A percentile compares a stretch with the other conserved stretches of the same genome.
Evolutionary conservation across 2,888 invertebrate genomes (phyloP).

Genomic region (Lasioglossum oenotherae): DNA sequence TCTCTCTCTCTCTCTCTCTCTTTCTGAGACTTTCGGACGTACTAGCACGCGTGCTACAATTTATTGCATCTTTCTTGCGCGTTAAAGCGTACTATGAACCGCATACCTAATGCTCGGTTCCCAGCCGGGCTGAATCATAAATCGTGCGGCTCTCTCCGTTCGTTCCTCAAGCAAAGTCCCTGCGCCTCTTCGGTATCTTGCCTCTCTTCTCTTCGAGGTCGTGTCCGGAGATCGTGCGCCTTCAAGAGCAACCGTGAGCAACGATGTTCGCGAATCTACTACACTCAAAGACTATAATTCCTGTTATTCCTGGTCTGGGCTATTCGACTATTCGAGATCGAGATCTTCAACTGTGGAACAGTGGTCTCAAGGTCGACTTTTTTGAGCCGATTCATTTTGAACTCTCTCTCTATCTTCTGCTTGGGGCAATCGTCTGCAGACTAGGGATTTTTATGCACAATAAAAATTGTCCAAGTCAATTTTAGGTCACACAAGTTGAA

Average conservation of each 20-base stretch:
- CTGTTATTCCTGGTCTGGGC: not conserved
- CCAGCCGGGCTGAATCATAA: conserved; percentile 77
- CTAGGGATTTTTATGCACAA: not conserved
- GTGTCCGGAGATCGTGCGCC: conserved; percentile 49
- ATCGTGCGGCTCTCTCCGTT: conserved; percentile 63
- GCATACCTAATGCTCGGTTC: conserved; percentile 77
- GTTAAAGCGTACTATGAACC: conserved; percentile 77
- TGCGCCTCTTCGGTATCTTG: conserved; percentile 52
- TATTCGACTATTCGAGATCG: not conserved
- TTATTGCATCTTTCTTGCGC: conserved; percentile 80
- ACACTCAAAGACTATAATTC: conserved; percentile 23
- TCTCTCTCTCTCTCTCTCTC: conserved; percentile 45
- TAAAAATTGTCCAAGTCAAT: too few relatives aligned
- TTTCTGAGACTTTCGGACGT: conserved; percentile 58
- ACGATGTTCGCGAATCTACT: conserved; percentile 25
- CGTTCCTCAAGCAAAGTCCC: conserved; percentile 40
- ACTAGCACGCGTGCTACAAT: conserved; percentile 76
- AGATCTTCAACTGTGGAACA: not conserved
- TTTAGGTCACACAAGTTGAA: too few relatives aligned
- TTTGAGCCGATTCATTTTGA: not conserved
- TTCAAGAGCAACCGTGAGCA: conserved; percentile 42
- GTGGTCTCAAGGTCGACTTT: not conserved
- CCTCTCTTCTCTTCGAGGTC: conserved; percentile 23
- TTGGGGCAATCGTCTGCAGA: not conserved
- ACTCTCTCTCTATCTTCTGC: not conserved